Base-by-base conservation (phyloP, 2,888 invertebrate genomes). In the Drosophila prostipennis region DNA sequence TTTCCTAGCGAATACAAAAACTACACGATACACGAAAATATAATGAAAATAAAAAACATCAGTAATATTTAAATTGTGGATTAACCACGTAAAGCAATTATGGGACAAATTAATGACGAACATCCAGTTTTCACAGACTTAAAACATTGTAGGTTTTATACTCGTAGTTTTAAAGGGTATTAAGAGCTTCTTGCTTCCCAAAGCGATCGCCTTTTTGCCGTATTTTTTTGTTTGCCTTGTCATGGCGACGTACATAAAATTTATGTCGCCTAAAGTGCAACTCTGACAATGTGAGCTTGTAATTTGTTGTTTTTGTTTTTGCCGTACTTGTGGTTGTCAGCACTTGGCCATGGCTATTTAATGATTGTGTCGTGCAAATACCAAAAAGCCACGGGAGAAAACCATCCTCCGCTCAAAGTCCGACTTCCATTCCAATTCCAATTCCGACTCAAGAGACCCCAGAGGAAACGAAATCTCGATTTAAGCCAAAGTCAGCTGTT, bases 251-350 rank as follows among this genome's bases (percentile, higher is more conserved):
- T 83, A 86, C 88, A 83, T 83, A 77, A 83, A 83, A 83, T 83
- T 83, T 83, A 83, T 83, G 83, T 87, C 83, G 88, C 83, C 88
- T 86, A 77, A 83, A 83, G 83, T 83, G 83, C 87, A 78, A 78
- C 88, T 83, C 86, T 77, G 81, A 86, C 88, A 86, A 86, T 84
- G 88, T 86, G 87, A 77, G 87, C 89, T 80, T 88, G 89, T 88
- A 84, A 84, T 84, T 88, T 84, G 88, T 88, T 82, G 76, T 74
- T 82, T 74, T 52, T 72, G 63, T 64, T 64, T 14, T 61, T 32
- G 52, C 42, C 56, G 11, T 51, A 40, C 68, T 51, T 68, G 70
- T 71, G 84, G 65, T 46, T 84, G 85, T 77, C 81, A 84, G 71
- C 87, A 79, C 77, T 82, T 82, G 85, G 87, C 87, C 85, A 67